Conservation (phyloP, 2,113 vertebrate species). For the Ancistrus triradiatus region DNA sequence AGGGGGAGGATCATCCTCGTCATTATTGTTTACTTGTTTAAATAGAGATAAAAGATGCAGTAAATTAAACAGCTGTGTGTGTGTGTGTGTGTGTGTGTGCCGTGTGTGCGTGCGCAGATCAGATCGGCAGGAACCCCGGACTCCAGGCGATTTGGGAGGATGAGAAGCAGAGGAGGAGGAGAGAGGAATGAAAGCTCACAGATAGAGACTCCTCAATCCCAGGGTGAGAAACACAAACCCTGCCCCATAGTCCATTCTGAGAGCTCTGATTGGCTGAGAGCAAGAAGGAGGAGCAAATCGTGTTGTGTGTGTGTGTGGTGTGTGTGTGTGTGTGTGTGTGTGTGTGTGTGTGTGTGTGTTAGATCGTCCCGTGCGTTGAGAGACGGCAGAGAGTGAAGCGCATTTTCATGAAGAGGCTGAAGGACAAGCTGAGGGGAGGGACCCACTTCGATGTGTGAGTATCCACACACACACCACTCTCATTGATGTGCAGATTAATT, state of each 20-base stretch:
- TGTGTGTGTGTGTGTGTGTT: conserved; percentile 53
- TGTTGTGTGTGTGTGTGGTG: conserved; percentile 7
- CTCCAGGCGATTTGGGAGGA: conserved; percentile 97
- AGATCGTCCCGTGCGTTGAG: conserved; percentile 81
- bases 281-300: background rate
- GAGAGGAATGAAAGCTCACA: conserved; percentile 83
- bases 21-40: no score
- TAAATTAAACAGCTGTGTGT: background rate
- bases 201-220: conserved; percentile 80
- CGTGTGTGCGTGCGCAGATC: conserved; percentile 66
- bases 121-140: conserved; percentile 91
- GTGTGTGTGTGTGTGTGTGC: background rate
- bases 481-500: no score
- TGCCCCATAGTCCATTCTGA: background rate
- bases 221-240: conserved; percentile 79
- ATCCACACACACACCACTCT: background rate
- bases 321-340: background rate
- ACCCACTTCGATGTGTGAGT: conserved; percentile 92
- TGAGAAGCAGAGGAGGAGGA: conserved; percentile 88
- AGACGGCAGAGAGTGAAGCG: conserved; percentile 84
- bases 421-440: conserved; percentile 89
- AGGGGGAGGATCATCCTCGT: no score
- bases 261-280: background rate
- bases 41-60: background rate
- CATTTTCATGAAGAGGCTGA: conserved; percentile 86